Evolutionary conservation across 2,888 invertebrate genomes (phyloP).

Genomic region (Xestobium rufovillosum): DNA sequence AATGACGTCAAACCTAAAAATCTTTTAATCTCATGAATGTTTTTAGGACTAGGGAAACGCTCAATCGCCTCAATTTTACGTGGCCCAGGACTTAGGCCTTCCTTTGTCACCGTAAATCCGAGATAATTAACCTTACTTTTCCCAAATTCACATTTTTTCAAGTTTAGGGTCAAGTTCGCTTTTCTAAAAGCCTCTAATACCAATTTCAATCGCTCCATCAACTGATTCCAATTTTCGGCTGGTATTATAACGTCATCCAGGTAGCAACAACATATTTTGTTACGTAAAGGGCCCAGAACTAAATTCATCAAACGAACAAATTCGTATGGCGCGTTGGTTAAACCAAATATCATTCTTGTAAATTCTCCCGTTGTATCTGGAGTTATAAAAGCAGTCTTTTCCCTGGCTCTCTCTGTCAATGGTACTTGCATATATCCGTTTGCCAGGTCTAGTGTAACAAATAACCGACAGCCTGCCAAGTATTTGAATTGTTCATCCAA

Average conservation of each 20-base stretch:
- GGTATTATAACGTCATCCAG: slow-evolving; percentile 20
- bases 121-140: slow-evolving; percentile 16
- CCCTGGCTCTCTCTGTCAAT: slow-evolving; percentile 6
- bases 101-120: slow-evolving; percentile 14
- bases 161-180: slow-evolving; percentile 30
- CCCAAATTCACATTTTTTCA: slow-evolving; percentile 31
- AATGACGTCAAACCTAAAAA: slow-evolving; percentile 24
- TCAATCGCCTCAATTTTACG: slow-evolving; percentile 16
- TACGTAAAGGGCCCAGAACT: slow-evolving; percentile 17
- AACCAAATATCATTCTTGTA: no score
- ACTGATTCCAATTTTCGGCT: slow-evolving; percentile 18
- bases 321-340: slow-evolving; percentile 17
- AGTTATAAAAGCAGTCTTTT: slow-evolving; percentile 12
- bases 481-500: slow-evolving; percentile 7
- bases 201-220: slow-evolving; percentile 23
- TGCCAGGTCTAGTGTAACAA: slow-evolving; percentile 9
- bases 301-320: slow-evolving; percentile 18
- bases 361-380: slow-evolving; percentile 17
- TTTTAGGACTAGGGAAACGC: slow-evolving; percentile 17
- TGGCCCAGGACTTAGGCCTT: slow-evolving; percentile 16
- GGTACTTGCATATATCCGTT: slow-evolving; percentile 17
- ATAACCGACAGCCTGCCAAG: slow-evolving; percentile 7
- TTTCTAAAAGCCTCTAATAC: slow-evolving; percentile 24
- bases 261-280: slow-evolving; percentile 16
- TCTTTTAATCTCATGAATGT: slow-evolving; percentile 20